Conservation (phyloP, 2,888 invertebrate genomes). For the Rhabditophanes sp. region DNA sequence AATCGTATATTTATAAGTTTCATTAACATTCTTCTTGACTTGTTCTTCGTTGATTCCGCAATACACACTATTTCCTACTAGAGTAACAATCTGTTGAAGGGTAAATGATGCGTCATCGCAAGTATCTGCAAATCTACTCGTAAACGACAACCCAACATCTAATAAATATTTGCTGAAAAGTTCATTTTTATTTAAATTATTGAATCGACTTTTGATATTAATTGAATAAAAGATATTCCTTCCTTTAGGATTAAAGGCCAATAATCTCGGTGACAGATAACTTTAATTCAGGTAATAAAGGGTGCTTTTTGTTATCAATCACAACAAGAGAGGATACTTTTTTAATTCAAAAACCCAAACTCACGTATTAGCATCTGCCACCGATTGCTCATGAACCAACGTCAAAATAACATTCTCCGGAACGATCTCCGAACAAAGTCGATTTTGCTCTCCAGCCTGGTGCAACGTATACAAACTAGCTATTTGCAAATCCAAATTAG, state of each 20-base stretch:
- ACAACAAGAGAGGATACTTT: too few relatives aligned
- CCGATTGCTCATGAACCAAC: slow-evolving; percentile 1
- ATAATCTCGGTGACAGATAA: too few relatives aligned
- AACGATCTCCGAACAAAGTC: slow-evolving; percentile 1
- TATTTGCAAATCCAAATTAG: too few relatives aligned
- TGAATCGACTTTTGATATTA: too few relatives aligned
- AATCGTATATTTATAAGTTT: background rate
- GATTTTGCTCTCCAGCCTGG: slow-evolving; percentile 1
- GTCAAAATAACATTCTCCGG: slow-evolving; percentile 4
- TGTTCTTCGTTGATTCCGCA: background rate
- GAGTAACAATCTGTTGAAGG: slow-evolving; percentile 4
- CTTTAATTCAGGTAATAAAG: background rate
- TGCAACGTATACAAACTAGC: too few relatives aligned
- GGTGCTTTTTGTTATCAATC: slow-evolving; percentile 2
- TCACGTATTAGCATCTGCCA: background rate
- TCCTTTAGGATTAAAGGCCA: too few relatives aligned
- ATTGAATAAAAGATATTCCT: too few relatives aligned
- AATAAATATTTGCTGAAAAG: too few relatives aligned
- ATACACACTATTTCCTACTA: slow-evolving; percentile 1
- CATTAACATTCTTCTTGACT: background rate
- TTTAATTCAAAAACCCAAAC: too few relatives aligned
- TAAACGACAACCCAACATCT: too few relatives aligned
- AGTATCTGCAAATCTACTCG: slow-evolving; percentile 10
- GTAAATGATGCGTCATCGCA: slow-evolving; percentile 8
- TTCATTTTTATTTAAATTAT: too few relatives aligned